A percentile compares a stretch with the other conserved stretches of the same genome.
phyloP scores from a whole-genome alignment of 1,140 invertebrate species.

The Neotoxoptera formosana region DNA sequence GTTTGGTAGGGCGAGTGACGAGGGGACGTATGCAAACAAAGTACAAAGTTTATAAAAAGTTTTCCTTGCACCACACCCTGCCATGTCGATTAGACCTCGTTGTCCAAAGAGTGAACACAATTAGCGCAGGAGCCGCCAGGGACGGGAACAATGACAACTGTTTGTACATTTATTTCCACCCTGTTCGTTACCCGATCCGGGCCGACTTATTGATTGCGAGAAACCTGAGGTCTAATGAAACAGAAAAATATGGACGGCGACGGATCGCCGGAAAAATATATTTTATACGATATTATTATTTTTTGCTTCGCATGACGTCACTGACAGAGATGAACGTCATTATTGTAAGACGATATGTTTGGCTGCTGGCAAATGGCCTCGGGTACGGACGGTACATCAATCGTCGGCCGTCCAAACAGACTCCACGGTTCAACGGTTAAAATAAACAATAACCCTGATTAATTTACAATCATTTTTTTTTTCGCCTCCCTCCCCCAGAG shows the following conservation, averaged over 20 bases:
- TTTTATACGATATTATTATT: conserved; percentile 15
- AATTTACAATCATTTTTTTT: conserved; percentile 34
- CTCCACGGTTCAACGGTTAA: conserved; percentile 2
- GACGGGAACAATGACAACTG: conserved; percentile 5
- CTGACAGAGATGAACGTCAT: conserved; percentile 30
- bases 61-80: not conserved
- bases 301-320: not conserved
- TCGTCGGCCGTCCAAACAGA: conserved; percentile 30
- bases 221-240: conserved; percentile 12
- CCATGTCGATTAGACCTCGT: conserved; percentile 24
- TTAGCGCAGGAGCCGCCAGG: conserved; percentile 21
- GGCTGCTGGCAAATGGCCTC: conserved; percentile 33
- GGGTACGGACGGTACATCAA: conserved; percentile 6
- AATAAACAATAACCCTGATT: conserved; percentile 36
- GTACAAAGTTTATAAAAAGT: conserved; percentile 36
- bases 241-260: not conserved
- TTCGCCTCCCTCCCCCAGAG: not conserved
- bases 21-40: not conserved
- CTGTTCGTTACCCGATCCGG: not conserved
- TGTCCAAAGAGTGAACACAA: conserved; percentile 28
- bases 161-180: conserved; percentile 11
- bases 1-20: not conserved
- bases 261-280: not conserved
- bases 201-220: conserved; percentile 22
- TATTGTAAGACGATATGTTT: conserved; percentile 32